Evolutionary conservation across 2,888 invertebrate genomes (phyloP).

Genomic region (Gisinianus flammeolus): DNA sequence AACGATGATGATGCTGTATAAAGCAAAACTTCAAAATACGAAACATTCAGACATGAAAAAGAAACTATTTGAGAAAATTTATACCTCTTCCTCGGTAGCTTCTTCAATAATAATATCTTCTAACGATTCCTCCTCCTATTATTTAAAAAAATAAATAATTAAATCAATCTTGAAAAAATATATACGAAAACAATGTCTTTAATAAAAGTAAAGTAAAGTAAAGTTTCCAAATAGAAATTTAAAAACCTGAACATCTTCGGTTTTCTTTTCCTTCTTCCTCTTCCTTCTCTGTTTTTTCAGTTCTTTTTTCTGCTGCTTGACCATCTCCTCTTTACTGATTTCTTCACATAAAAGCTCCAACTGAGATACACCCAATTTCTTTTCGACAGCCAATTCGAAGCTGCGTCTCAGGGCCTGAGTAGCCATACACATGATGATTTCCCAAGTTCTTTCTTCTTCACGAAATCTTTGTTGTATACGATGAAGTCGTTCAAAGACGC

Average conservation of each 20-base stretch:
- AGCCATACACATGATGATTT: slow-evolving; percentile 85
- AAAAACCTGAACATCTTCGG: slow-evolving; percentile 30
- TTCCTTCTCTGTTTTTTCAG: slow-evolving; percentile 79
- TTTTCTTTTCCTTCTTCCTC: slow-evolving; percentile 70
- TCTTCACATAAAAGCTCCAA: slow-evolving; percentile 87
- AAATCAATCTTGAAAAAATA: too few species aligned
- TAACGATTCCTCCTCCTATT: slow-evolving; percentile 24
- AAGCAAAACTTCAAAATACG: too few species aligned
- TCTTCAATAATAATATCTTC: slow-evolving; percentile 18
- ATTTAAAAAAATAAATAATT: too few species aligned
- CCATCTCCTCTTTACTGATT: slow-evolving; percentile 83
- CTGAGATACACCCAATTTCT: slow-evolving; percentile 86
- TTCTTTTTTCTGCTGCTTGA: slow-evolving; percentile 83
- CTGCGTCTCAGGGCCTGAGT: slow-evolving; percentile 86
- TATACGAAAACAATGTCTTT: too few species aligned
- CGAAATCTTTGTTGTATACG: slow-evolving; percentile 83
- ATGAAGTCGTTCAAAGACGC: slow-evolving; percentile 87
- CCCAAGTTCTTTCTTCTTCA: slow-evolving; percentile 93
- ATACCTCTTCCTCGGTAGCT: slow-evolving; percentile 9
- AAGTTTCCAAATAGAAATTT: background rate
- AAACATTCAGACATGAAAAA: too few species aligned
- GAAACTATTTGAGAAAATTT: too few species aligned
- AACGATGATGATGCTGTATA: too few species aligned
- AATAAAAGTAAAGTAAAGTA: background rate
- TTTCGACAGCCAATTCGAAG: slow-evolving; percentile 87